Evolutionary conservation across 2,113 vertebrate genomes (phyloP).

Genomic region (Lepisosteus oculatus): DNA sequence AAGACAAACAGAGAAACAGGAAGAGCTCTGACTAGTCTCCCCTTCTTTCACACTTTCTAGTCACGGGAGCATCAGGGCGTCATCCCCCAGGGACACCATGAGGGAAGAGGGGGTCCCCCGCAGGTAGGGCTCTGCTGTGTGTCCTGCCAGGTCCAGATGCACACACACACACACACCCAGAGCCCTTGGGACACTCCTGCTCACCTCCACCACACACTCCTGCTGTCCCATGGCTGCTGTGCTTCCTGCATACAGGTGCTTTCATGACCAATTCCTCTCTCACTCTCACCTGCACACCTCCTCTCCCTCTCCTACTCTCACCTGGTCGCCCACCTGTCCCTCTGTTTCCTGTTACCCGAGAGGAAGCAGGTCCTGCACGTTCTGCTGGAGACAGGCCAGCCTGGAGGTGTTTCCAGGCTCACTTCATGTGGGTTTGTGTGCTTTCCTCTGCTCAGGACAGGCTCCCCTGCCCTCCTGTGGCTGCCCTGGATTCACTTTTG

Average conservation of each 20-base stretch:
- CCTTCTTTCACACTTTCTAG: neutral
- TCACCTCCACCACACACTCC: conserved; percentile 9
- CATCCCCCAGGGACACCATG: neutral
- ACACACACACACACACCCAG: neutral
- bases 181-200: conserved; percentile 20
- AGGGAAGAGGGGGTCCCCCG: too few species aligned
- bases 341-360: too few species aligned
- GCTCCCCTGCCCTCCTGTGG: too few species aligned
- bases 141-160: neutral
- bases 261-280: neutral
- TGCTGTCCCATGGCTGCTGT: neutral
- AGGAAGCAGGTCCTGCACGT: too few species aligned
- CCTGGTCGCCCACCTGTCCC: conserved; percentile 1
- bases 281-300: neutral
- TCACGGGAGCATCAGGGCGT: neutral
- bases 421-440: conserved; percentile 15
- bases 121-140: too few species aligned
- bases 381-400: neutral
- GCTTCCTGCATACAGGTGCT: neutral
- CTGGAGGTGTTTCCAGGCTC: conserved; percentile 15
- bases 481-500: too few species aligned
- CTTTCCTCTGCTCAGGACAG: neutral
- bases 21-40: neutral
- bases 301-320: neutral
- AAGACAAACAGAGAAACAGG: neutral